Conservation (phyloP, 2,797 vertebrate species). For the Adrianichthys oophorus region DNA sequence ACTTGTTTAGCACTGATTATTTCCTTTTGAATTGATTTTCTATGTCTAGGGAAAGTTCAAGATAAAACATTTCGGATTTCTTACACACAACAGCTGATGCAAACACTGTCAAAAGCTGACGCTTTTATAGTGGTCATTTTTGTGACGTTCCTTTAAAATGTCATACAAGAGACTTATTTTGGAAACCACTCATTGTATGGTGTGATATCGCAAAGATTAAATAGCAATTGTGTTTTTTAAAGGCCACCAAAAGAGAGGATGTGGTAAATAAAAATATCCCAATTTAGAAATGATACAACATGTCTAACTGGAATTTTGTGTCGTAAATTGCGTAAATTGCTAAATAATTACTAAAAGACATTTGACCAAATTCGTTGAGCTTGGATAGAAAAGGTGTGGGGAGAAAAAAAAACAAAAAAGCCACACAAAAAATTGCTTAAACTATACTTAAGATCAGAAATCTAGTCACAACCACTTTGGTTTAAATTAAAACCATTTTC, state of each 20-base stretch:
- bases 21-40: constrained; percentile 49
- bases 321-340: not conserved
- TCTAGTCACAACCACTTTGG: not conserved
- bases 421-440: not conserved
- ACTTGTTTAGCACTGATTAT: constrained; percentile 51
- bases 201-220: constrained; percentile 34
- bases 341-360: not conserved
- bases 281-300: no score
- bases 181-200: constrained; percentile 22
- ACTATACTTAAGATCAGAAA: not conserved
- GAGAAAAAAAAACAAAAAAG: not conserved
- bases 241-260: constrained; percentile 23
- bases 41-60: constrained; percentile 35
- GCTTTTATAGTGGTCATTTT: constrained; percentile 43
- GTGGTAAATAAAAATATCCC: no score
- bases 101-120: constrained; percentile 13
- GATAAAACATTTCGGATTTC: constrained; percentile 51
- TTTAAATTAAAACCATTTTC: not conserved
- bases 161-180: constrained; percentile 40
- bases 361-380: not conserved
- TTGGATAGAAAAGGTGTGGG: not conserved
- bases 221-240: constrained; percentile 6
- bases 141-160: constrained; percentile 45
- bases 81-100: constrained; percentile 12
- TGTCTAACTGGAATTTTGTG: no score